phyloP scores from a whole-genome alignment of 2,888 invertebrate species.

The Pristionchus japonicus region DNA sequence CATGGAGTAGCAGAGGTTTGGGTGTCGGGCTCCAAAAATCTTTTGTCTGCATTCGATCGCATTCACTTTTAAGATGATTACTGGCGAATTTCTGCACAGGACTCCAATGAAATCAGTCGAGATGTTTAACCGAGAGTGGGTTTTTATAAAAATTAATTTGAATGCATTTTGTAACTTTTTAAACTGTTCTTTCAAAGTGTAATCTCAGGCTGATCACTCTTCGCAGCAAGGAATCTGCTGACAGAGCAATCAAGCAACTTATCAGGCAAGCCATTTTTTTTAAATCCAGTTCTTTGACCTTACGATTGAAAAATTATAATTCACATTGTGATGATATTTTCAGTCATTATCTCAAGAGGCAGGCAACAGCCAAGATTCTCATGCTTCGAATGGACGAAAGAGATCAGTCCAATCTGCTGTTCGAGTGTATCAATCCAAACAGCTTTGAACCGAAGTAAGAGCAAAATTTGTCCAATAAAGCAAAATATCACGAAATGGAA shows the following conservation, averaged over 20 bases:
- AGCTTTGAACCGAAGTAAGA: background rate
- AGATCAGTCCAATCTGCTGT: background rate
- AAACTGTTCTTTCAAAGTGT: background rate
- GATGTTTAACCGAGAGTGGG: background rate
- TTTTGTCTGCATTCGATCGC: background rate
- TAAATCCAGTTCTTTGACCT: background rate
- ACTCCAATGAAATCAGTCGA: background rate
- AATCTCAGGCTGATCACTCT: background rate
- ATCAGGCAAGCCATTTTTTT: background rate
- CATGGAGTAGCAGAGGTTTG: background rate
- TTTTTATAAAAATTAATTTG: background rate
- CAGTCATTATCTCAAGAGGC: background rate
- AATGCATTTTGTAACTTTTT: background rate
- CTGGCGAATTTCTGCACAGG: background rate
- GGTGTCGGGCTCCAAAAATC: background rate
- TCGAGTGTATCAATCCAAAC: background rate
- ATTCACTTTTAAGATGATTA: background rate
- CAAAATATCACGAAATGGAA: background rate
- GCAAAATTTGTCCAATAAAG: background rate
- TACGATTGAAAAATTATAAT: no score
- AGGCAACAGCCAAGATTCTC: background rate
- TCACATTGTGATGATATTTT: no score
- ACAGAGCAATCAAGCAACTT: background rate
- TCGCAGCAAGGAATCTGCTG: background rate
- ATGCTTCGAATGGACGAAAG: background rate